Evolutionary conservation across 92 coral and sea anemone species (phyloP).

Genomic region (Bergia puertoricense): DNA sequence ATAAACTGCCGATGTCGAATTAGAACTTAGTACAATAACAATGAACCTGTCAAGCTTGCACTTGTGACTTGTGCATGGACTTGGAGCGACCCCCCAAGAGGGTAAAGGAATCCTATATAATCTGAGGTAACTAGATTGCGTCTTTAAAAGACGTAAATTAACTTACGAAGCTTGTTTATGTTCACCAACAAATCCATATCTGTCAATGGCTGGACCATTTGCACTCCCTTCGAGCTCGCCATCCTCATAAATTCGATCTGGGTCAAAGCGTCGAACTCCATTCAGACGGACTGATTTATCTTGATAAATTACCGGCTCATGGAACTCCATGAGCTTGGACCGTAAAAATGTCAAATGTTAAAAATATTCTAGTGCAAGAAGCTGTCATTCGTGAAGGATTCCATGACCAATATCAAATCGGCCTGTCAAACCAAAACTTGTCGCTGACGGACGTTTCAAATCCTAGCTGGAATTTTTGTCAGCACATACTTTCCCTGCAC

Average conservation of each 20-base stretch:
- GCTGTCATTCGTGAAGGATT: conserved; percentile 1
- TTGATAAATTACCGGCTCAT: conserved; percentile 61
- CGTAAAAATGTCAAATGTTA: conserved; percentile 2
- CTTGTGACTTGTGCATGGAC: too few species aligned
- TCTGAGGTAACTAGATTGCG: not conserved
- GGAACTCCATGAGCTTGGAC: conserved; percentile 72
- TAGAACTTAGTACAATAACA: not conserved
- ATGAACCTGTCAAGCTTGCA: too few species aligned
- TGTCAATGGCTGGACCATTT: conserved; percentile 57
- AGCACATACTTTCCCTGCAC: conserved; percentile 1
- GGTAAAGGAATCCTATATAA: not conserved
- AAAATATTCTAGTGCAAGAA: not conserved
- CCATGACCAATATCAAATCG: conserved; percentile 25
- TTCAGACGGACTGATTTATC: conserved; percentile 60
- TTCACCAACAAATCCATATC: conserved; percentile 88
- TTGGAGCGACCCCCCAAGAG: too few species aligned
- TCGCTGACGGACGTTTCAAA: not conserved
- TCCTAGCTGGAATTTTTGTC: not conserved
- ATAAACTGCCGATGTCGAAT: not conserved
- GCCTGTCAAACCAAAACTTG: not conserved
- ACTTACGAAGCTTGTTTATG: conserved; percentile 97
- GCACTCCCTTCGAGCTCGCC: conserved; percentile 21
- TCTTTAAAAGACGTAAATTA: conserved; percentile 2
- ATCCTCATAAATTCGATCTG: conserved; percentile 55
- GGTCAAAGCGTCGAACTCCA: conserved; percentile 73